A percentile compares a stretch with the other conserved stretches of the same genome.
Conservation (phyloP, 2,113 vertebrate species). For the Lagopus muta region DNA sequence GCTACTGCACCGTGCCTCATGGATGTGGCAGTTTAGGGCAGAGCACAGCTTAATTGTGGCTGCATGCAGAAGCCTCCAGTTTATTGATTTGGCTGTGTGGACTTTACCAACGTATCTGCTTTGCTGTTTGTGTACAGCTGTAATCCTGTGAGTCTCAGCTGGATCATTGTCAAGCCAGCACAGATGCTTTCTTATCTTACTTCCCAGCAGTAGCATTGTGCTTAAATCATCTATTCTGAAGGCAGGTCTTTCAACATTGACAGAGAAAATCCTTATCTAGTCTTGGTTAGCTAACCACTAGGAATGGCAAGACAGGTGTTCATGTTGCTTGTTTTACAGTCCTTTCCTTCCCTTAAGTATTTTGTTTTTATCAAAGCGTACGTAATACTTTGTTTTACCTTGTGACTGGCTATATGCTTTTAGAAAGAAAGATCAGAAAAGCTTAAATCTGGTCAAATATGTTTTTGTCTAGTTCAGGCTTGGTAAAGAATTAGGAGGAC, state of each 20-base stretch:
- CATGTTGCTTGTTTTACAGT: neutral
- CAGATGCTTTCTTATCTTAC: conserved; percentile 36
- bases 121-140: neutral
- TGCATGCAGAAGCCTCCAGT: neutral
- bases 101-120: neutral
- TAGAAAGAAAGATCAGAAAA: neutral
- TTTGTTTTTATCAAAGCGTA: neutral
- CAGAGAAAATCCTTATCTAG: neutral
- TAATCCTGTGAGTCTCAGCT: neutral
- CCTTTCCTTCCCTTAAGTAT: neutral
- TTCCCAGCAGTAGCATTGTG: neutral
- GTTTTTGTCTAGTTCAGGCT: neutral
- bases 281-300: conserved; percentile 4
- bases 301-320: neutral
- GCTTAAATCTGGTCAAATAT: neutral
- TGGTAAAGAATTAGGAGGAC: neutral
- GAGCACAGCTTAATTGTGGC: neutral
- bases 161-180: neutral
- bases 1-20: neutral
- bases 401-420: neutral
- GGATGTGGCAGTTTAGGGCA: neutral
- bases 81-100: neutral
- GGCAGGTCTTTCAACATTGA: neutral
- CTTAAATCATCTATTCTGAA: conserved; percentile 24
- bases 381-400: neutral